Conservation (phyloP, 1,140 invertebrate genomes). For the Nephotettix cincticeps region DNA sequence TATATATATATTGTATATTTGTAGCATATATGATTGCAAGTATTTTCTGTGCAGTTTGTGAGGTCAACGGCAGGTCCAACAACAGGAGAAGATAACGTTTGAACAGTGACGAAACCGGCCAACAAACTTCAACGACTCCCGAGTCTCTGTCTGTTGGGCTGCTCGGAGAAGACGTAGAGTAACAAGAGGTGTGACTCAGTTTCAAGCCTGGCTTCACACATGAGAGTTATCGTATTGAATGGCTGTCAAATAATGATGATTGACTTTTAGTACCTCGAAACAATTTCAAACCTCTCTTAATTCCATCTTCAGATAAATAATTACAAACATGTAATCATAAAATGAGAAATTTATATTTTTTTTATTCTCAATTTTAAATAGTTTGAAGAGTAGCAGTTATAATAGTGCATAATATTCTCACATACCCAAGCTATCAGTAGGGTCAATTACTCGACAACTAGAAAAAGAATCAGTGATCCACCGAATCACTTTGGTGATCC, state of each 20-base stretch:
- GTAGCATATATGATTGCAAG: no score
- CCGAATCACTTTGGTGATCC: no score
- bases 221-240: background rate
- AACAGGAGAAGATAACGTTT: constrained; percentile 38
- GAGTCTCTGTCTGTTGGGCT: background rate
- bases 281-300: background rate
- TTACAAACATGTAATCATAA: background rate
- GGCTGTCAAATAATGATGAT: background rate
- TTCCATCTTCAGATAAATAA: background rate
- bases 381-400: no score
- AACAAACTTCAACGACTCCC: background rate
- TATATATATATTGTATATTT: no score
- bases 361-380: background rate
- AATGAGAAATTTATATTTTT: background rate
- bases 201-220: background rate
- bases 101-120: background rate
- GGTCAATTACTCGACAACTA: background rate
- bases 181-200: background rate
- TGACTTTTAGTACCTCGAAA: background rate
- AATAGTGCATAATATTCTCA: no score
- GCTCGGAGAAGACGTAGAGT: background rate
- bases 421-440: no score
- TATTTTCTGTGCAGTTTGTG: constrained; percentile 39
- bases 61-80: constrained; percentile 37
- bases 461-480: background rate